Percentiles rank a stretch among this genome's conserved stretches.
Conservation (phyloP, 1,140 invertebrate genomes). For the Cydia fagiglandana region DNA sequence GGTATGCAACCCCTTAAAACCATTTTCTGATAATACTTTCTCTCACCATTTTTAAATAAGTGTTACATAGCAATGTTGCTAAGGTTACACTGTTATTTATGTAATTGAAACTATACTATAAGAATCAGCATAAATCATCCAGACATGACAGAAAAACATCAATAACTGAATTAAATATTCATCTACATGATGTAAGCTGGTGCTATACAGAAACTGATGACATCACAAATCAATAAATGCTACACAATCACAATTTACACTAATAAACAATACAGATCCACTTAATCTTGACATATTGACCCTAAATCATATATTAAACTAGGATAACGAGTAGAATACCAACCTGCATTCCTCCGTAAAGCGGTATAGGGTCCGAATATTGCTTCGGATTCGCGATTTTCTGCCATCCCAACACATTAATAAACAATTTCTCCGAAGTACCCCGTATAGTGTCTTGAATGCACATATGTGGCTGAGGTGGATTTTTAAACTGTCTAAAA, state of each 20-base stretch:
- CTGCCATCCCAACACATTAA: conserved; percentile 86
- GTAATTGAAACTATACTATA: conserved; percentile 30
- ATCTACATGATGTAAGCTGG: not conserved
- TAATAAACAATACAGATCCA: conserved; percentile 11
- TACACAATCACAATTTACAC: not conserved
- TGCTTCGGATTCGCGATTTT: conserved; percentile 83
- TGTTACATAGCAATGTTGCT: not conserved
- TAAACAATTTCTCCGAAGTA: conserved; percentile 80
- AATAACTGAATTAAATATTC: not conserved
- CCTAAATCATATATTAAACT: not conserved
- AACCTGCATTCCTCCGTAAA: conserved; percentile 86
- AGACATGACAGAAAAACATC: conserved; percentile 6
- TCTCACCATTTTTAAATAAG: not conserved
- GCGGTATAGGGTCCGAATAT: conserved; percentile 82
- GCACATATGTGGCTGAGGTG: conserved; percentile 87
- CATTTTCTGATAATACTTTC: not conserved
- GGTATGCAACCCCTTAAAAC: no score
- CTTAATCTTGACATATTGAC: not conserved
- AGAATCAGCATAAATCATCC: not conserved
- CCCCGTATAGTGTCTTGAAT: conserved; percentile 83
- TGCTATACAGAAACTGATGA: not conserved
- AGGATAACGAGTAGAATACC: conserved; percentile 27
- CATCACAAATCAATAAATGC: conserved; percentile 24
- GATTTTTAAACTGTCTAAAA: conserved; percentile 84
- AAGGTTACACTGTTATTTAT: conserved; percentile 24